These are phyloP conservation scores for Sander lucioperca DNA, from an alignment of 2,113 vertebrate species.

Conservation along the genomic window DNA sequence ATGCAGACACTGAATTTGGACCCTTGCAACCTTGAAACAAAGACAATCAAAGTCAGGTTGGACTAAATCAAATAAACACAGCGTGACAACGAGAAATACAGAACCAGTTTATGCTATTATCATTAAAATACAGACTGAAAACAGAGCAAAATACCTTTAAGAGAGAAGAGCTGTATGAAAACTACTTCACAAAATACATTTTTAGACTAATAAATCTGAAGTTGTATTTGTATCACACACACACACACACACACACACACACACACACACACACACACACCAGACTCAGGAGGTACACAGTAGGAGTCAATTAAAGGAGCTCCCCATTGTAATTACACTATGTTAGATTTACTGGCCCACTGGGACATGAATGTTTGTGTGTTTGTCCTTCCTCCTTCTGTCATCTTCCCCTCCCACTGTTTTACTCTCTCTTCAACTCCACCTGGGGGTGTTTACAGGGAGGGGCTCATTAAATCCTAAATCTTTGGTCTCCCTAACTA, in stretches of 20 bases:
- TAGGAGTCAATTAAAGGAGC: conserved; percentile 75
- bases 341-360: conserved; percentile 59
- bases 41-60: not conserved
- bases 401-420: conserved; percentile 64
- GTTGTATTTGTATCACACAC: not conserved
- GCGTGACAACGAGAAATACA: not conserved
- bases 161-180: not conserved
- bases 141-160: not conserved
- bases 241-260: too few species aligned
- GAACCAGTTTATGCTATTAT: not conserved
- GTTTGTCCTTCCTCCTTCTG: conserved; percentile 71
- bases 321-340: conserved; percentile 74
- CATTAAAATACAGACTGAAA: not conserved
- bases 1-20: not conserved
- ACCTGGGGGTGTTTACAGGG: conserved; percentile 52
- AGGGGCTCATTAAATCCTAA: conserved; percentile 56
- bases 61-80: not conserved
- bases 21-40: not conserved
- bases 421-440: conserved; percentile 47
- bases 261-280: too few species aligned
- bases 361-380: conserved; percentile 58
- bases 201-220: conserved; percentile 36
- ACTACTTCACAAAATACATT: conserved; percentile 29
- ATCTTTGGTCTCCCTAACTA: conserved; percentile 13
- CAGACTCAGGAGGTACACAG: conserved; percentile 1